Evolutionary conservation across 2,888 invertebrate species (phyloP), one percentile per base, ranked within the genome.

Genomic region (Nymphalis polychloros): DNA sequence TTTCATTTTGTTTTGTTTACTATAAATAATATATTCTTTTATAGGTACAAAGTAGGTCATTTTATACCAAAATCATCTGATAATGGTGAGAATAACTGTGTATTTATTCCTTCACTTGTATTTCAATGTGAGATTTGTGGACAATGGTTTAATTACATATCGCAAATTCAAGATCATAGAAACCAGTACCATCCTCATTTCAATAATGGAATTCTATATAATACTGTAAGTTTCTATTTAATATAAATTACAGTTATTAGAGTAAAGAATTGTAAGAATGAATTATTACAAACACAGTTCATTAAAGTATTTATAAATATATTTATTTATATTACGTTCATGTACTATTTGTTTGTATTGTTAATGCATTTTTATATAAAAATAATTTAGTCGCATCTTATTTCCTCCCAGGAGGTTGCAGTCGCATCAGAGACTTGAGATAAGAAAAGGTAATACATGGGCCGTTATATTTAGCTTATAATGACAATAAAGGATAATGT

Each of bases 121-220:
- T 90, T 92, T 70, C 93, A 93, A 76, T 93, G 93, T 79, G 93
- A 93, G 80, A 76, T 85, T 35, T 93, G 93, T 78, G 83, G 83
- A 2, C 83, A 84, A 50, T 87, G 85, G 81, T 89, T 84, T 73
- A 76, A 81, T 59, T 79, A 84, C 20, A 78, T 85, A 72, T 73
- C 79, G 41, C 77, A 79, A 53, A 81, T 92, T n/a, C 83, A 85
- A 75, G 77, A 73, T 6, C 93, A 93, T 72, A 88, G 84, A 75
- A 84, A 76, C 67, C 85, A 89, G 73, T 80, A 80, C 72, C 91
- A 91, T 73, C 83, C 87, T 31, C 79, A 77, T 60, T 77, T 79
- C 73, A 86, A 89, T 49, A 70, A 75, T 72, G 79, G 76, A 53
- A 72, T 80, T 66, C 75, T 77, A 66, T 77, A 71, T 67, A 79